Evolutionary conservation across 2,113 vertebrate genomes (phyloP).

Genomic region (Xenopus laevis): DNA sequence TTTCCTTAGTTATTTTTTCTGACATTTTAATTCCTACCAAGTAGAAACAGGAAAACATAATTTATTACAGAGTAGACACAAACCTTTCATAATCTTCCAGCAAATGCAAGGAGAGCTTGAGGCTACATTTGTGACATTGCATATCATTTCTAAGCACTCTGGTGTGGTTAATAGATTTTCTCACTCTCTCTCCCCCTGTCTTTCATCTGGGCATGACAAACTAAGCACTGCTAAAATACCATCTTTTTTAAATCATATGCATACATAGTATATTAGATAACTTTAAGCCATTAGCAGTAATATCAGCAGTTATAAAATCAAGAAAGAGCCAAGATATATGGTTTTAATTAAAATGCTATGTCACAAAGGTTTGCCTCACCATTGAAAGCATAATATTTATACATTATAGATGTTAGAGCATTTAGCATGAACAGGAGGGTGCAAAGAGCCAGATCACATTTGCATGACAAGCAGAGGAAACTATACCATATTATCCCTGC

Average conservation of each 20-base stretch:
- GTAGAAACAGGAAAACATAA: slow-evolving; percentile 29
- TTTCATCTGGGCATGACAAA: neutral
- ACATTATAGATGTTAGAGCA: neutral
- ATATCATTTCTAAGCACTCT: slow-evolving; percentile 26
- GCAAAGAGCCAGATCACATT: neutral
- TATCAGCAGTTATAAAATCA: neutral
- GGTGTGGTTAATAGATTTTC: slow-evolving; percentile 29
- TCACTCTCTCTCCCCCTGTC: neutral
- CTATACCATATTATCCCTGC: neutral
- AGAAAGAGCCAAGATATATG: slow-evolving; percentile 2
- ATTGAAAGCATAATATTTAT: slow-evolving; percentile 21
- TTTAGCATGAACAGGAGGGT: neutral
- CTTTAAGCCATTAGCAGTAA: slow-evolving; percentile 7
- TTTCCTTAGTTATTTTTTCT: slow-evolving; percentile 26
- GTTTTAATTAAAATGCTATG: slow-evolving; percentile 32
- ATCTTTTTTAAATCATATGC: slow-evolving; percentile 18
- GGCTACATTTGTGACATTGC: slow-evolving; percentile 33
- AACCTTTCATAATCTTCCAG: slow-evolving; percentile 40
- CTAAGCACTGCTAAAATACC: slow-evolving; percentile 17
- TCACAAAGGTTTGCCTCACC: slow-evolving; percentile 5
- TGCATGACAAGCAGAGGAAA: slow-evolving; percentile 6
- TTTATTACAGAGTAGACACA: slow-evolving; percentile 35
- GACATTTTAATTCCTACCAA: slow-evolving; percentile 38
- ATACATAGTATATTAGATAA: slow-evolving; percentile 15
- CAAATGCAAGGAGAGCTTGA: slow-evolving; percentile 15